Conservation (phyloP, 2,113 vertebrate genomes). For the Mastomys natalensis region DNA sequence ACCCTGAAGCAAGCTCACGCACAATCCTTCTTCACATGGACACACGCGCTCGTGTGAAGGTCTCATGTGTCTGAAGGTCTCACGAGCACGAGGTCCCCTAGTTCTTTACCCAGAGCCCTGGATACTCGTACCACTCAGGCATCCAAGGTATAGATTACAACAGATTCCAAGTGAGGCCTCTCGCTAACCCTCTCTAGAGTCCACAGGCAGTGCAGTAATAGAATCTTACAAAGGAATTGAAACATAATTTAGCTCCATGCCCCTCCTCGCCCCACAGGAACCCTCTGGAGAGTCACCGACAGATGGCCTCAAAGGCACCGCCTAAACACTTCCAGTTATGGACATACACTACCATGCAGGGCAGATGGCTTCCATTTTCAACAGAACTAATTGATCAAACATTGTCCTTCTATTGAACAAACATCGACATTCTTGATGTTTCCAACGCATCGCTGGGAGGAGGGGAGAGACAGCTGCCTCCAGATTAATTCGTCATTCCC, state of each 20-base stretch:
- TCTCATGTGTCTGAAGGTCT: not conserved
- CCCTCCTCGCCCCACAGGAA: not conserved
- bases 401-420: slow-evolving; percentile 28
- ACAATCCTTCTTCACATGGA: not conserved
- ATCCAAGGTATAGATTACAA: not conserved
- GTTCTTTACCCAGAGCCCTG: not conserved
- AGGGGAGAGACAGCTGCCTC: not conserved
- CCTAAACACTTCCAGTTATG: not conserved
- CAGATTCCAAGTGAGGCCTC: not conserved
- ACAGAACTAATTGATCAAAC: slow-evolving; percentile 54
- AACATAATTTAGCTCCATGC: not conserved
- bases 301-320: not conserved
- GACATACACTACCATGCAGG: not conserved
- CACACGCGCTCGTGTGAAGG: not conserved
- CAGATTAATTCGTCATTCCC: not conserved
- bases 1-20: not conserved
- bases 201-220: not conserved
- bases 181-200: not conserved
- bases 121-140: not conserved
- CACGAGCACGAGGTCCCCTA: not conserved
- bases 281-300: not conserved
- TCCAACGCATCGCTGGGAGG: not conserved
- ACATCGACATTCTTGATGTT: not conserved
- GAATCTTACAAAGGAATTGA: slow-evolving; percentile 1
- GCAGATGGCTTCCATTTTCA: slow-evolving; percentile 37